Evolutionary conservation across 2,797 vertebrate species (phyloP), one percentile per base, ranked within the genome.

Genomic region (Pantherophis vulpinus): DNA sequence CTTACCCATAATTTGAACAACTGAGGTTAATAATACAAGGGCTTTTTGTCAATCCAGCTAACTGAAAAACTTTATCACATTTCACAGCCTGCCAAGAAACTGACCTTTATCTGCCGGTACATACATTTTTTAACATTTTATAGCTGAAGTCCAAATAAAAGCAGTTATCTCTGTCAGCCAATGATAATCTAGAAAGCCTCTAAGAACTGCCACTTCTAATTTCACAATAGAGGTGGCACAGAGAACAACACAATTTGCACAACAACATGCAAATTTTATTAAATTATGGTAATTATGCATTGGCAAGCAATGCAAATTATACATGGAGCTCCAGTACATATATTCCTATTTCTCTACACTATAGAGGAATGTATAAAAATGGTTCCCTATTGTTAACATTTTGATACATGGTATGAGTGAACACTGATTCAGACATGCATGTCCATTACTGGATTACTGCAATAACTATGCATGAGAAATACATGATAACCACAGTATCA

Each of bases 21-120:
- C 59, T 91, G 66, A 89, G 87, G 70, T 93, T 93, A 93, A 93
- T 91, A 93, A 93, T 91, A 89, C 87, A 79, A 93, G 70, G 90
- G 90, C 70, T 91, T 91, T 91, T 93, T 89, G 87, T 93, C 93
- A 91, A 51, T 70, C 93, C 87, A 91, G 74, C 87, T 91, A 93
- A 93, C 93, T 91, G 87, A 91, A 93, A 93, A 93, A 93, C 59
- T 93, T 93, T 89, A 93, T 93, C 93, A 93, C 87, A 89, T 93
- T 91, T 93, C 93, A 89, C 90, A 93, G 90, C 47, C 90, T 93
- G 93, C 93, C 93, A 93, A 89, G 74, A 89, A 91, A 89, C 47
- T 93, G 93, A 93, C 93, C 93, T 93, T 93, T 89, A 55, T 91
- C 51, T 91, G 87, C 87, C 47, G 63, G 58, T 93, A 58, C 51